Evolutionary conservation across 2,888 invertebrate genomes (phyloP).

Genomic region (Dasypolia templi): DNA sequence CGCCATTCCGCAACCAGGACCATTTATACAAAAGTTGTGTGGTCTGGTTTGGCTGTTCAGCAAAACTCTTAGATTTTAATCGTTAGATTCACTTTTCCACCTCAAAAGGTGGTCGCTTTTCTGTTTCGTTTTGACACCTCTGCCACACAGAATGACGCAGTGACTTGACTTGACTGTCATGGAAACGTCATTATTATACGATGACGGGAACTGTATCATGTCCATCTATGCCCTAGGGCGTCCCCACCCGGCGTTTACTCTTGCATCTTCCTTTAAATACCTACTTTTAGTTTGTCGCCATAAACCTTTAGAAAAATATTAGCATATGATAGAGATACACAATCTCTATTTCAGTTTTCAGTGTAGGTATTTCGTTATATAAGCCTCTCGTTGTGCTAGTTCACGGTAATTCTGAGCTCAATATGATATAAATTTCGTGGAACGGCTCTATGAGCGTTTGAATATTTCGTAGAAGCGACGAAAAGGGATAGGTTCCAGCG

Average conservation of each 20-base stretch:
- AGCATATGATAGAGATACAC: too few species aligned
- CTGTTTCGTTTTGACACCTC: neutral
- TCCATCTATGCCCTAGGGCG: too few species aligned
- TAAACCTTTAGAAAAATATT: too few species aligned
- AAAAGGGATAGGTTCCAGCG: neutral
- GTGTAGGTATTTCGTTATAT: neutral
- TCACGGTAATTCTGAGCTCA: slow-evolving; percentile 4
- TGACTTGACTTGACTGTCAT: neutral
- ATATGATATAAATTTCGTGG: neutral
- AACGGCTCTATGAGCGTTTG: neutral
- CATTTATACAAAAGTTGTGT: neutral
- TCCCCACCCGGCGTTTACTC: too few species aligned
- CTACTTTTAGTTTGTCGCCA: too few species aligned
- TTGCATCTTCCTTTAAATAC: too few species aligned
- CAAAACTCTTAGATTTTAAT: neutral
- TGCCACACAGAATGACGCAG: neutral
- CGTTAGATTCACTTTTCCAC: neutral
- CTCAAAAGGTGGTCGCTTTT: neutral
- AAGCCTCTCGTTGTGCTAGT: neutral
- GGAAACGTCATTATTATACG: neutral
- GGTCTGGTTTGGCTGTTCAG: neutral
- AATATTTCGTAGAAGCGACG: slow-evolving; percentile 1
- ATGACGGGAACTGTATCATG: too few species aligned
- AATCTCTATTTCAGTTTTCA: neutral
- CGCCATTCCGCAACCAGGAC: too few species aligned